These are phyloP conservation scores for Scaptomyza caliginosa DNA, from an alignment of 2,888 invertebrate genomes.

Conservation along the genomic window DNA sequence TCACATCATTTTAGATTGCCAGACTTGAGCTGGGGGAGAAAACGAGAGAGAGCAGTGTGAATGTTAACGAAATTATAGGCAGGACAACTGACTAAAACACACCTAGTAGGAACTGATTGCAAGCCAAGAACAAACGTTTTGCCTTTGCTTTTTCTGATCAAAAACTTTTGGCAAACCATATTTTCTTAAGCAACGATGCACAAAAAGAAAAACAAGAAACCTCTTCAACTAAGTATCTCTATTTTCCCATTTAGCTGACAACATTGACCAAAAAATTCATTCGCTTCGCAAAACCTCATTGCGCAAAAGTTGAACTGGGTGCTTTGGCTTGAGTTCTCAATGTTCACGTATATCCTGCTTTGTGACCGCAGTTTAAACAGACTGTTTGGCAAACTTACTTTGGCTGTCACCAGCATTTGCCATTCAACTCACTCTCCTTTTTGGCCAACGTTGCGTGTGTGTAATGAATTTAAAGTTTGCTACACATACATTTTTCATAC, in stretches of 20 bases:
- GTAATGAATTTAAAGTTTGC: slow-evolving; percentile 79
- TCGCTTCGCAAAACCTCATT: not conserved
- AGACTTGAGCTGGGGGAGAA: slow-evolving; percentile 28
- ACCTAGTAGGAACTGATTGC: slow-evolving; percentile 25
- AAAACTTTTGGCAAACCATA: too few species aligned
- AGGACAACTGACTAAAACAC: slow-evolving; percentile 37
- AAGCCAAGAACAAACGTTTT: too few species aligned
- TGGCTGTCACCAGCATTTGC: slow-evolving; percentile 60
- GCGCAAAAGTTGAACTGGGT: slow-evolving; percentile 18
- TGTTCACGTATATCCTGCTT: slow-evolving; percentile 42
- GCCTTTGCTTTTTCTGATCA: not conserved
- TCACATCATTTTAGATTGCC: slow-evolving; percentile 53
- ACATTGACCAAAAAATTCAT: not conserved
- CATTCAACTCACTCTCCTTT: slow-evolving; percentile 5
- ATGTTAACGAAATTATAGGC: slow-evolving; percentile 49
- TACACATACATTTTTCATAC: slow-evolving; percentile 75
- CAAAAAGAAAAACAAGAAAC: too few species aligned
- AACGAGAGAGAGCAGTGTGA: slow-evolving; percentile 58
- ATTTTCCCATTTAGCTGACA: not conserved
- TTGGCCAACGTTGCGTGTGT: slow-evolving; percentile 67
- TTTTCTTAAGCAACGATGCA: too few species aligned
- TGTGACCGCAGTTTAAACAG: slow-evolving; percentile 74
- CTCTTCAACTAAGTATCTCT: not conserved
- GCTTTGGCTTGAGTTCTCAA: slow-evolving; percentile 5
- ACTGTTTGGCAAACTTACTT: slow-evolving; percentile 51